phyloP scores from a whole-genome alignment of 2,797 vertebrate genomes.

The Acanthurus tractus region DNA sequence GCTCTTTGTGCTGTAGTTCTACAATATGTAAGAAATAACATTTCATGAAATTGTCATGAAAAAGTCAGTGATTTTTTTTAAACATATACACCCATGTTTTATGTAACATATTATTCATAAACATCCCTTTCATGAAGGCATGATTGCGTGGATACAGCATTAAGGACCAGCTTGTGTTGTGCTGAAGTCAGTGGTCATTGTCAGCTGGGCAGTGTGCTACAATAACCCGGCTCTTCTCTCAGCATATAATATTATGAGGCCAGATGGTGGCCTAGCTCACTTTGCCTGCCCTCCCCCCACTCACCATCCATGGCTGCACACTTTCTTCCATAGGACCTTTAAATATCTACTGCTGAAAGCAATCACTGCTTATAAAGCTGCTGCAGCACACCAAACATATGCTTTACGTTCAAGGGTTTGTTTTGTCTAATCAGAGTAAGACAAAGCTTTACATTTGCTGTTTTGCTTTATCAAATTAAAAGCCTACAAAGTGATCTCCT shows the following conservation, averaged over 20 bases:
- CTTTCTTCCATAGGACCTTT: conserved; percentile 51
- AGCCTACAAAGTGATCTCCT: not conserved
- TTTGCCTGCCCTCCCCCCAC: conserved; percentile 70
- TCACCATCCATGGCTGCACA: conserved; percentile 54
- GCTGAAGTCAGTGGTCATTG: conserved; percentile 11
- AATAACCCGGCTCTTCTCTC: conserved; percentile 50
- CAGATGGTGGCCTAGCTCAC: conserved; percentile 75
- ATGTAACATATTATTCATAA: not conserved
- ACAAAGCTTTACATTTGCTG: not conserved
- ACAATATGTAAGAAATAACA: not conserved
- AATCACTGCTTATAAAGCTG: conserved; percentile 16
- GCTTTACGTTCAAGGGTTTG: not conserved
- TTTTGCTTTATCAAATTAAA: not conserved
- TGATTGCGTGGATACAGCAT: not conserved
- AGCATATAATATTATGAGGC: conserved; percentile 73
- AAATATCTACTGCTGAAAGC: conserved; percentile 53
- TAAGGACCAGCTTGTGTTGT: not conserved
- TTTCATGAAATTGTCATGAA: not conserved
- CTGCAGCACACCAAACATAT: not conserved
- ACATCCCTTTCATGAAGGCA: not conserved
- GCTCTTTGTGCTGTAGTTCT: not conserved
- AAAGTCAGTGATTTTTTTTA: too few relatives aligned
- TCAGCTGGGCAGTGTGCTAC: conserved; percentile 15
- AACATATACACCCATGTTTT: not conserved
- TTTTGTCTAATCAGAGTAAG: not conserved